A percentile compares a stretch with the other conserved stretches of the same genome.
These are phyloP conservation scores for Seira ritae DNA, from an alignment of 2,888 invertebrate genomes.

Conservation along the genomic window DNA sequence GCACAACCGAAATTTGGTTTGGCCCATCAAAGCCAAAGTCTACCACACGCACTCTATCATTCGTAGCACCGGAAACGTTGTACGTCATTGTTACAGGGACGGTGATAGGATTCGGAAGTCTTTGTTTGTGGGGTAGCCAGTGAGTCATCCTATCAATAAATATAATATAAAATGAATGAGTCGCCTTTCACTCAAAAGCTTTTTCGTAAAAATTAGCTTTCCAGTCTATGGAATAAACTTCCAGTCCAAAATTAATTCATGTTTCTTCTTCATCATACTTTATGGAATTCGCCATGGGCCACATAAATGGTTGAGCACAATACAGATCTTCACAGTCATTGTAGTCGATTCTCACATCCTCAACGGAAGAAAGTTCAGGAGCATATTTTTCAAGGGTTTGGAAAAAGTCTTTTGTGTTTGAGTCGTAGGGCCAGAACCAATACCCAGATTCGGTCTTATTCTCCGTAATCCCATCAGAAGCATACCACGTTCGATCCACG, in stretches of 20 bases:
- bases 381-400: conserved; percentile 57
- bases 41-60: conserved; percentile 35
- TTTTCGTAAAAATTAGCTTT: conserved; percentile 33
- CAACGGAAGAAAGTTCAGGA: conserved; percentile 47
- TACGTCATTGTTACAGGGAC: conserved; percentile 56
- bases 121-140: conserved; percentile 65
- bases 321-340: conserved; percentile 67
- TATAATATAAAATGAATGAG: neutral
- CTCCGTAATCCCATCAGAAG: conserved; percentile 35
- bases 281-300: conserved; percentile 66
- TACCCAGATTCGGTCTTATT: conserved; percentile 66
- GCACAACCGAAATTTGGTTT: conserved; percentile 76
- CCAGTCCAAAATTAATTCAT: neutral
- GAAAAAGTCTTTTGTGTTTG: conserved; percentile 65
- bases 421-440: conserved; percentile 70
- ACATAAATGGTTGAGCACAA: conserved; percentile 70
- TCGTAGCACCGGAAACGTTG: conserved; percentile 46
- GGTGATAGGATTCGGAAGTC: conserved; percentile 54
- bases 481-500: conserved; percentile 68
- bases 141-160: conserved; percentile 61
- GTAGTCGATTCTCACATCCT: conserved; percentile 58
- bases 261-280: conserved; percentile 69
- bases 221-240: neutral
- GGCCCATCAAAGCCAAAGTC: conserved; percentile 75
- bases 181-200: neutral